Conservation (phyloP, 1,140 invertebrate species). For the Orchestia grillus region DNA sequence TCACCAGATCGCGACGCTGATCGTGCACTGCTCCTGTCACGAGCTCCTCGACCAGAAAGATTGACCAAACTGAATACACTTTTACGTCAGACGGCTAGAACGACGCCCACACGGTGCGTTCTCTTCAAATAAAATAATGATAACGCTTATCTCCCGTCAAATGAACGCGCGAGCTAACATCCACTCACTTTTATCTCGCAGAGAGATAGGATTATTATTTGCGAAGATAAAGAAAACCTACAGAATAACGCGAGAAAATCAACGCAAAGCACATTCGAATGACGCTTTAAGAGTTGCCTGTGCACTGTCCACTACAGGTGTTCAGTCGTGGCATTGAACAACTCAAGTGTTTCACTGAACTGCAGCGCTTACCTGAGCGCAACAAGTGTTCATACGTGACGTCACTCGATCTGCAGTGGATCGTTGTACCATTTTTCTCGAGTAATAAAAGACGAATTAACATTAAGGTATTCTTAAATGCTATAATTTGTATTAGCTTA, state of each 20-base stretch:
- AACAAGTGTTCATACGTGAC: neutral
- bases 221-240: neutral
- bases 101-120: neutral
- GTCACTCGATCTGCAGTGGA: neutral
- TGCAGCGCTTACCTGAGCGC: neutral
- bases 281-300: neutral
- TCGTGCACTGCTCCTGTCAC: neutral
- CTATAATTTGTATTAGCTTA: neutral
- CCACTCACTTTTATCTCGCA: neutral
- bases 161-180: neutral
- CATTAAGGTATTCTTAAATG: neutral
- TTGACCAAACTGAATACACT: neutral
- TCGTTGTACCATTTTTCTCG: neutral
- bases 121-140: neutral
- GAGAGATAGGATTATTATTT: neutral
- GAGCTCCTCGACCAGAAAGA: neutral
- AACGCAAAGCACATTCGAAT: neutral
- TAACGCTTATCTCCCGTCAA: conserved; percentile 12
- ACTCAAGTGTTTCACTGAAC: conserved; percentile 37
- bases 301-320: neutral
- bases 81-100: neutral
- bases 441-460: neutral
- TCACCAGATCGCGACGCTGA: neutral
- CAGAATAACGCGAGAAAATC: neutral
- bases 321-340: conserved; percentile 13